Conservation (phyloP, 2,888 invertebrate species). For the Drosophila mayaguana region DNA sequence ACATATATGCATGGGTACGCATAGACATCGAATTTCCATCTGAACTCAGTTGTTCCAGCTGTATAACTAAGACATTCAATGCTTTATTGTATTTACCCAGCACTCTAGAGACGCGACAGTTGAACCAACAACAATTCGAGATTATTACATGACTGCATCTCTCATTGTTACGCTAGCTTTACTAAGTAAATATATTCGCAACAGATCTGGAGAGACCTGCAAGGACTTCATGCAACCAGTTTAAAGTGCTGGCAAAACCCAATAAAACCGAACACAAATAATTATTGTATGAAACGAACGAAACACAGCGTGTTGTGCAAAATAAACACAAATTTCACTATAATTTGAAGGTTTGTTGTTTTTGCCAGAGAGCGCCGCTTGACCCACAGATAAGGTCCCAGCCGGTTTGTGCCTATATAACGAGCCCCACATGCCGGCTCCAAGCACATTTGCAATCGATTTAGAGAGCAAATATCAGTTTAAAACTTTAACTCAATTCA, state of each 20-base stretch:
- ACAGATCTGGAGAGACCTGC: constrained; percentile 51
- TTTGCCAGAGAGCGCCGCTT: constrained; percentile 24
- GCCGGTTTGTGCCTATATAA: constrained; percentile 70
- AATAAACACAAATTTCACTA: constrained; percentile 52
- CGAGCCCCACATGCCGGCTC: neutral
- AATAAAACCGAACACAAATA: neutral
- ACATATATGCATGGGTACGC: neutral
- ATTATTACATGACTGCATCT: neutral
- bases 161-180: neutral
- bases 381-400: constrained; percentile 69
- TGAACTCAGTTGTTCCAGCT: too few relatives aligned
- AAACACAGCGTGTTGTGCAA: constrained; percentile 35
- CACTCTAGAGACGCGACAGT: neutral
- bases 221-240: constrained; percentile 53
- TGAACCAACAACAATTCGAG: neutral
- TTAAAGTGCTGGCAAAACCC: constrained; percentile 33
- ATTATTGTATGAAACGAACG: constrained; percentile 17
- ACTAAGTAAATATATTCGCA: neutral
- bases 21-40: neutral
- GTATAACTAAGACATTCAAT: too few relatives aligned
- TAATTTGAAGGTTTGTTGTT: constrained; percentile 63
- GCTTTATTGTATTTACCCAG: neutral
- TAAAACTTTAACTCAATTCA: constrained; percentile 15
- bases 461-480: constrained; percentile 12
- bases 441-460: constrained; percentile 49